phyloP scores from a whole-genome alignment of 2,113 vertebrate species.

The Dendropsophus ebraccatus region DNA sequence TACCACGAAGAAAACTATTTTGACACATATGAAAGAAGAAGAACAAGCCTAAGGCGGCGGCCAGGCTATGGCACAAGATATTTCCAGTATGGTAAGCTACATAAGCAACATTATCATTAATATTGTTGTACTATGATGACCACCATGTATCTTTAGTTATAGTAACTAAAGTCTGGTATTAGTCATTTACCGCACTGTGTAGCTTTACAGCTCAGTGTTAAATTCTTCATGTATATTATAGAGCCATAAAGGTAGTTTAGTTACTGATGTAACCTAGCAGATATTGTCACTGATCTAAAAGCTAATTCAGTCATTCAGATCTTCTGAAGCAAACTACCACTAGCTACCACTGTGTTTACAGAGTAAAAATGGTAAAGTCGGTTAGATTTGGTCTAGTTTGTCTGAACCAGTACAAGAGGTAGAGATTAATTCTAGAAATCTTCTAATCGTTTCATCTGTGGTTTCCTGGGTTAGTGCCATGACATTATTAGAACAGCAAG shows the following conservation, averaged over 20 bases:
- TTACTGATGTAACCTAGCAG: no score
- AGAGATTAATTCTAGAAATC: not conserved
- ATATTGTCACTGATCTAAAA: no score
- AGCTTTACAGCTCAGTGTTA: no score
- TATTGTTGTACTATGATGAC: not conserved
- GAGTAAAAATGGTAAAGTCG: not conserved
- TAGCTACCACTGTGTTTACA: no score
- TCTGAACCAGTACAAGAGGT: not conserved
- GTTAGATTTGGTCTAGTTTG: not conserved
- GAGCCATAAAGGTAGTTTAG: no score
- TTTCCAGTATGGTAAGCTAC: slow-evolving; percentile 86
- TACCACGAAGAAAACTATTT: slow-evolving; percentile 88
- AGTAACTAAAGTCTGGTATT: not conserved
- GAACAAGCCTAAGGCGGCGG: slow-evolving; percentile 70
- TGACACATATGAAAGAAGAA: slow-evolving; percentile 85
- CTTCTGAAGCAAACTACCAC: no score
- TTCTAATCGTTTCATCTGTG: not conserved
- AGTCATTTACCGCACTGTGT: no score
- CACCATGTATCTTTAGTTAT: not conserved
- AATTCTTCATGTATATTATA: no score
- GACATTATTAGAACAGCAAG: not conserved
- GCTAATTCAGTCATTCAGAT: no score
- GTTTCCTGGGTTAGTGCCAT: not conserved
- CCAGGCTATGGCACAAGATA: slow-evolving; percentile 85
- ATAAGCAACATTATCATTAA: not conserved